Percentiles rank a stretch among this genome's conserved stretches.
Conservation (phyloP, 2,888 invertebrate genomes). For the Patella caerulea region DNA sequence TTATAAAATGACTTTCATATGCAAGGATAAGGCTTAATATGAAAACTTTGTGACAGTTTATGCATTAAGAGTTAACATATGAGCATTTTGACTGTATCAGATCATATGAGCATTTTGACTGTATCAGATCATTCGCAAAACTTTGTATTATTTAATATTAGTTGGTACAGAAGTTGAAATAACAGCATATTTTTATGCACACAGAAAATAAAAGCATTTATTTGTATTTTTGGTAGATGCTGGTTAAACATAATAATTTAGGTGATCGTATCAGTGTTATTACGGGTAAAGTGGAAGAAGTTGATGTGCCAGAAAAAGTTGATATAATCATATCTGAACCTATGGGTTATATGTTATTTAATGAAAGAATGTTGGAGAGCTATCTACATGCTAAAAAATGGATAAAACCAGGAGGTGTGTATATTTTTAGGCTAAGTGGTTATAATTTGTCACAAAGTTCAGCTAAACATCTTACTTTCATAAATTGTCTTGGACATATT, state of each 20-base stretch:
- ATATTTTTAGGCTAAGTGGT: too few species aligned
- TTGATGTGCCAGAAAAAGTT: constrained; percentile 93
- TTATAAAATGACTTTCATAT: too few species aligned
- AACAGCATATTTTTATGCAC: too few species aligned
- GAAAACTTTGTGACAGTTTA: too few species aligned
- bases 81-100: background rate
- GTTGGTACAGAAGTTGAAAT: too few species aligned
- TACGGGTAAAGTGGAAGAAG: constrained; percentile 98
- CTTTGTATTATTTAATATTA: background rate
- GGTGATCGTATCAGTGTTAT: constrained; percentile 91
- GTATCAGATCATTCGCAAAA: background rate
- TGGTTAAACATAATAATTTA: constrained; percentile 91
- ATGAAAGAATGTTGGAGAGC: constrained; percentile 98
- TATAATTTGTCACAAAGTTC: too few species aligned
- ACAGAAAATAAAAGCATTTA: background rate
- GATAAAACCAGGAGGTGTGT: constrained; percentile 81
- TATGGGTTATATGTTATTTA: constrained; percentile 99
- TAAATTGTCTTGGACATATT: too few species aligned
- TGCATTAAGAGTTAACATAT: too few species aligned
- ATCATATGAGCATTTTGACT: too few species aligned
- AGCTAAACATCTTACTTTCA: too few species aligned
- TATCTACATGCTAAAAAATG: constrained; percentile 99
- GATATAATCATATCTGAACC: constrained; percentile 99
- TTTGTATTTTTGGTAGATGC: constrained; percentile 74
- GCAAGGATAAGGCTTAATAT: too few species aligned